phyloP scores from a whole-genome alignment of 2,113 vertebrate species.

The Gymnorhina tibicen region DNA sequence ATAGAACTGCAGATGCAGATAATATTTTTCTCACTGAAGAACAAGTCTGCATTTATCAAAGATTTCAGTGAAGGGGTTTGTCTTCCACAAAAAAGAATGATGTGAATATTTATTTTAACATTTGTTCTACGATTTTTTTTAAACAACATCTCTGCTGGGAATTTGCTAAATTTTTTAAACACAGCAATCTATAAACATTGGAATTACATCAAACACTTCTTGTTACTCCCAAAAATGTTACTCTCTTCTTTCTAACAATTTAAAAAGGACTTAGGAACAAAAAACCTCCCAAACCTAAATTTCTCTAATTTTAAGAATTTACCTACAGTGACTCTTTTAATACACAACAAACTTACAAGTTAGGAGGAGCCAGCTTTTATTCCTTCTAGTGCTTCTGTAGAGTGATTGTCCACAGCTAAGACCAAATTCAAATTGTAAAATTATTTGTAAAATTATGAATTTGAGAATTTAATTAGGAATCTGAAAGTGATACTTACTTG shows the following conservation, averaged over 20 bases:
- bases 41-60: background rate
- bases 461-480: background rate
- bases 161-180: background rate
- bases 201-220: background rate
- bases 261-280: background rate
- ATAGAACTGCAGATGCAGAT: background rate
- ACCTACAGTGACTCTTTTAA: background rate
- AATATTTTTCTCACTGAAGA: background rate
- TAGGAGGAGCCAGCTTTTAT: background rate
- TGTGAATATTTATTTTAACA: background rate
- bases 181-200: background rate
- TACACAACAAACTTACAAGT: background rate
- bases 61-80: background rate
- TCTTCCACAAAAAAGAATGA: background rate
- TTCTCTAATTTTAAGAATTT: background rate
- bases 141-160: background rate
- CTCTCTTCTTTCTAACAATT: background rate
- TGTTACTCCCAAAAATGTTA: background rate
- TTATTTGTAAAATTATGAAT: background rate
- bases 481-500: background rate
- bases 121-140: background rate
- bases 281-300: fast-evolving
- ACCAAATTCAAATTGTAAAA: background rate
- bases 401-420: background rate
- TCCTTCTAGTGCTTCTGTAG: background rate